Conservation (phyloP, 2,888 invertebrate species). For the Apodemia hepburni region DNA sequence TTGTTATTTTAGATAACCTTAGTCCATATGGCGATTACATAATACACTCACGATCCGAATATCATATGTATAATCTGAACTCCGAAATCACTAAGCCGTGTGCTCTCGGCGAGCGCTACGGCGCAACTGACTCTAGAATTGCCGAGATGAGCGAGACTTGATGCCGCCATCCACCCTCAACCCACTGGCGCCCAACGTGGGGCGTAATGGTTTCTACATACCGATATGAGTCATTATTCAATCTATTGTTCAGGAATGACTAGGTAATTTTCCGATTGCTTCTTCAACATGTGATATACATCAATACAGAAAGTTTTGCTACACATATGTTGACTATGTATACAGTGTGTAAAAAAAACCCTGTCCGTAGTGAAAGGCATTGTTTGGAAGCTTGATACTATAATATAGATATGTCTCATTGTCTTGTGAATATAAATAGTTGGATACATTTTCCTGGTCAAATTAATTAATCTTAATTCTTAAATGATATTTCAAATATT, state of each 20-base stretch:
- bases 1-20: background rate
- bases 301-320: no score
- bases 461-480: no score
- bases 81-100: constrained; percentile 43
- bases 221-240: background rate
- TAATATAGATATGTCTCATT: no score
- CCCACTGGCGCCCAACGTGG: constrained; percentile 58
- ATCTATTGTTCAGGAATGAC: background rate
- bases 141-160: constrained; percentile 39
- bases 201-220: background rate
- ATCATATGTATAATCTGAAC: constrained; percentile 48
- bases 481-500: no score
- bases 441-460: no score
- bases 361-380: no score
- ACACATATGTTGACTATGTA: no score
- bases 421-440: no score
- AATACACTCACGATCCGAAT: constrained; percentile 61
- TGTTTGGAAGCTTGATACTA: no score
- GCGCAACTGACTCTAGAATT: constrained; percentile 57
- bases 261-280: background rate
- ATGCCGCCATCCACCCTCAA: constrained; percentile 34
- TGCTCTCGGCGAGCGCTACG: constrained; percentile 57
- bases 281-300: background rate
- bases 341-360: no score
- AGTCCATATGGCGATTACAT: constrained; percentile 40